A percentile compares a stretch with the other conserved stretches of the same genome.
phyloP scores from a whole-genome alignment of 2,888 invertebrate genomes.

The Notodonta ziczac region DNA sequence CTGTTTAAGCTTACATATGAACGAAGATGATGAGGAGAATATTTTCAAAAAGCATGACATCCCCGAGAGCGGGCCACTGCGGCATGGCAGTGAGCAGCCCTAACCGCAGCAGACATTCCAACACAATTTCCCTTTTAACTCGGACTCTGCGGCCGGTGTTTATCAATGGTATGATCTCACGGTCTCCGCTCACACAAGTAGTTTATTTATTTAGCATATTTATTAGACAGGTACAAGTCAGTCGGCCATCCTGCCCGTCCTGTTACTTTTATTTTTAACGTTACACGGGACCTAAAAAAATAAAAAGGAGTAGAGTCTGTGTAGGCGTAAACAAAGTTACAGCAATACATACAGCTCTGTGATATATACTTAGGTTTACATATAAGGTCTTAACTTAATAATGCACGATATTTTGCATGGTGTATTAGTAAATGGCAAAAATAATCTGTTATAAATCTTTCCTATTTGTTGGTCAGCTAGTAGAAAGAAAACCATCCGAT shows the following conservation, averaged over 20 bases:
- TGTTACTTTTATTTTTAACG: constrained; percentile 24
- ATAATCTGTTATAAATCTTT: too few relatives aligned
- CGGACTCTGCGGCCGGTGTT: constrained; percentile 58
- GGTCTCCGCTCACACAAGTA: constrained; percentile 55
- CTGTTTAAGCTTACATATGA: background rate
- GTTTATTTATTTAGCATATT: constrained; percentile 56
- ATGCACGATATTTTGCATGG: too few relatives aligned
- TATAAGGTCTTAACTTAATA: too few relatives aligned
- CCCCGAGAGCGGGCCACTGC: constrained; percentile 24
- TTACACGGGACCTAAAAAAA: constrained; percentile 1
- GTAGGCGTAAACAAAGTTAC: background rate
- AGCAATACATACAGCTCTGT: too few relatives aligned
- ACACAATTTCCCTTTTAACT: constrained; percentile 81
- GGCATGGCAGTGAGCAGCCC: constrained; percentile 43
- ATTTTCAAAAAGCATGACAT: constrained; percentile 30
- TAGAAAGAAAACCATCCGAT: too few relatives aligned
- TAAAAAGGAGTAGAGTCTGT: background rate
- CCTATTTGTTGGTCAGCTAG: too few relatives aligned
- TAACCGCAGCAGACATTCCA: constrained; percentile 62
- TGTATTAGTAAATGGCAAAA: too few relatives aligned
- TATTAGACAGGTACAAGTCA: constrained; percentile 42
- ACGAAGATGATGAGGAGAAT: constrained; percentile 17
- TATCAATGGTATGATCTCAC: constrained; percentile 72
- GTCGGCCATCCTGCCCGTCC: constrained; percentile 12
- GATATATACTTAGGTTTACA: too few relatives aligned